phyloP scores from a whole-genome alignment of 2,113 vertebrate species.

The Dascyllus trimaculatus region DNA sequence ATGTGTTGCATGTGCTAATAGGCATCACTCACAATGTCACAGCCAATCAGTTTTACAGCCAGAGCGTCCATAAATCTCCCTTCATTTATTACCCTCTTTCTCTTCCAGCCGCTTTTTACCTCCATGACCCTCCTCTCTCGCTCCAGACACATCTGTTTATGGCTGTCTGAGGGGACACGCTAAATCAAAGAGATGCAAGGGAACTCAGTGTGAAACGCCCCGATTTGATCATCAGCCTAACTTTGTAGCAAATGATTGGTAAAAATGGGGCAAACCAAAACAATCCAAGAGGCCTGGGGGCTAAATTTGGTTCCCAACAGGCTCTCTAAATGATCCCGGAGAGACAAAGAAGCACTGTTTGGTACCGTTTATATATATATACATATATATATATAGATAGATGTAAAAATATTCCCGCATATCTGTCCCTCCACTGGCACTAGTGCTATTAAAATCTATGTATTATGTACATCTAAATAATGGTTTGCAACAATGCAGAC shows the following conservation, averaged over 20 bases:
- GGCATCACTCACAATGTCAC: constrained; percentile 56
- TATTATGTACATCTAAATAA: constrained; percentile 17
- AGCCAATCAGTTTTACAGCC: constrained; percentile 68
- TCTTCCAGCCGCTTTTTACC: constrained; percentile 15
- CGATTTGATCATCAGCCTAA: constrained; percentile 28
- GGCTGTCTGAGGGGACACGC: constrained; percentile 35
- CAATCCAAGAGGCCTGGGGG: constrained; percentile 17
- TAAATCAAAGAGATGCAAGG: constrained; percentile 34
- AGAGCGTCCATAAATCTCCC: constrained; percentile 65
- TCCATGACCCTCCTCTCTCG: constrained; percentile 20
- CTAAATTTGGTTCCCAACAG: constrained; percentile 17
- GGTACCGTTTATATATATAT: too few relatives aligned
- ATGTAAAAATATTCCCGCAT: too few relatives aligned
- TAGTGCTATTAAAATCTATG: constrained; percentile 9
- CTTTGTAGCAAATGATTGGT: constrained; percentile 35
- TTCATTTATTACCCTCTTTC: constrained; percentile 51
- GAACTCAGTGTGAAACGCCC: constrained; percentile 29
- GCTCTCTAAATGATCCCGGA: background rate
- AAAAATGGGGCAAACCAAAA: constrained; percentile 54
- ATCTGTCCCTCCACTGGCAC: too few relatives aligned
- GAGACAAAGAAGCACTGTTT: constrained; percentile 26
- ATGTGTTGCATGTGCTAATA: constrained; percentile 56
- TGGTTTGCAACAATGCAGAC: background rate
- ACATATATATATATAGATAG: too few relatives aligned
- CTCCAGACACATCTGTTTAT: constrained; percentile 55